Percentiles rank a stretch among this genome's conserved stretches.
Evolutionary conservation across 2,888 invertebrate species (phyloP).

Genomic region (Blera fallax): DNA sequence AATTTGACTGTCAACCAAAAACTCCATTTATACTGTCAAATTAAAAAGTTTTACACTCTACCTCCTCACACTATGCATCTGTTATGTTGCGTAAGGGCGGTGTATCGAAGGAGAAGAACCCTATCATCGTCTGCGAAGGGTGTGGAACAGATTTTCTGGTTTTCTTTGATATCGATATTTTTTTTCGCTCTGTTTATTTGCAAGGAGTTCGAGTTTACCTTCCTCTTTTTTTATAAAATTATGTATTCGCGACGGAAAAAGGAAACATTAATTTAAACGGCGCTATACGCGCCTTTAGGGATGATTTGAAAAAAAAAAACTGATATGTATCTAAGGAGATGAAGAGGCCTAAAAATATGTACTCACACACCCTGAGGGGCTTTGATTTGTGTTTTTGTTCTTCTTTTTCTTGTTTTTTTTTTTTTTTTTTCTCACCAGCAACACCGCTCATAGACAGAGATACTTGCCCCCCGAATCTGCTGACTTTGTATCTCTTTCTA

Average conservation of each 20-base stretch:
- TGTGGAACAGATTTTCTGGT: constrained; percentile 31
- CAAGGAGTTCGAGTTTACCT: neutral
- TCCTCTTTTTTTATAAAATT: neutral
- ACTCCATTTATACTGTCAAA: constrained; percentile 65
- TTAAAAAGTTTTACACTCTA: constrained; percentile 60
- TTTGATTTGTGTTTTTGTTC: constrained; percentile 17
- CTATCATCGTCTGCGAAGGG: constrained; percentile 14
- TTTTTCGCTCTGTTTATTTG: constrained; percentile 3
- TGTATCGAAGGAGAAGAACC: constrained; percentile 10
- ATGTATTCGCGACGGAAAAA: constrained; percentile 20
- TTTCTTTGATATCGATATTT: constrained; percentile 15
- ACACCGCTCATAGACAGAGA: constrained; percentile 16
- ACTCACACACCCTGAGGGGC: neutral
- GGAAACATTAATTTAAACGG: constrained; percentile 53
- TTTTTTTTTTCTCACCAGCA: constrained; percentile 15
- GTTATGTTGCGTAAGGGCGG: neutral
- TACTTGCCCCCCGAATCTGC: constrained; percentile 34
- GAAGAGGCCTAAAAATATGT: neutral
- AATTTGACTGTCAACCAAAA: constrained; percentile 63
- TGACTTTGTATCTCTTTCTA: constrained; percentile 42
- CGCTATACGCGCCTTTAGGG: constrained; percentile 18
- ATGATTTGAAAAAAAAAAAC: constrained; percentile 35
- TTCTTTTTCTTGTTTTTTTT: constrained; percentile 3
- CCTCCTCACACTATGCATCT: neutral
- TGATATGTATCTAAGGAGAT: constrained; percentile 32